These are phyloP conservation scores for Cataglyphis altisquamis DNA, from an alignment of 2,888 invertebrate species.

Conservation along the genomic window DNA sequence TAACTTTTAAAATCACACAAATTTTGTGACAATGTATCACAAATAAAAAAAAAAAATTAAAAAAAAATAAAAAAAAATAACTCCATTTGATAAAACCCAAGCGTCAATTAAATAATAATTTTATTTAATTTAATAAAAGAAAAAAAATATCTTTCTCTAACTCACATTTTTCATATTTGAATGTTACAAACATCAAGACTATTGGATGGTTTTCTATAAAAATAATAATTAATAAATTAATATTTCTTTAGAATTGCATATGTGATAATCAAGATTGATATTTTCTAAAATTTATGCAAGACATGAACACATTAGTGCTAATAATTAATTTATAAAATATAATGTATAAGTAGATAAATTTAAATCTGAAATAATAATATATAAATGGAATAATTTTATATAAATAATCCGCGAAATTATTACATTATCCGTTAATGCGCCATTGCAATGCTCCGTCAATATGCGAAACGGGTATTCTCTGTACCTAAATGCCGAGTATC, in stretches of 20 bases:
- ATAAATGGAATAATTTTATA: not conserved
- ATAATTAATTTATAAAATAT: not conserved
- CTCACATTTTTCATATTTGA: not conserved
- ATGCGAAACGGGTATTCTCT: conserved; percentile 9
- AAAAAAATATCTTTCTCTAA: not conserved
- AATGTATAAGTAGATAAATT: not conserved
- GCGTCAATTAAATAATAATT: conserved; percentile 15
- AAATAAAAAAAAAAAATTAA: not conserved
- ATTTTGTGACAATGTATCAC: conserved; percentile 2
- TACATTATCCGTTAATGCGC: not conserved
- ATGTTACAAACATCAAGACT: not conserved
- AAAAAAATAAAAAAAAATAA: conserved; percentile 44
- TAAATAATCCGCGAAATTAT: not conserved
- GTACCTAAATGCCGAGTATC: conserved; percentile 13
- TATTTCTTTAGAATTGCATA: not conserved
- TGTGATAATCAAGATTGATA: not conserved
- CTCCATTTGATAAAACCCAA: not conserved
- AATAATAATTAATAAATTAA: not conserved
- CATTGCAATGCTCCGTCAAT: conserved; percentile 1
- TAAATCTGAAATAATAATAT: not conserved
- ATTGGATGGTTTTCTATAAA: not conserved
- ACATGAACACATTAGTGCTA: not conserved
- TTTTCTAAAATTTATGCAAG: not conserved
- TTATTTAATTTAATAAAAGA: not conserved
- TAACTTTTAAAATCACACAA: conserved; percentile 8